Base-by-base conservation (phyloP, 2,797 vertebrate species). In the Perdix hodgsoniae region DNA sequence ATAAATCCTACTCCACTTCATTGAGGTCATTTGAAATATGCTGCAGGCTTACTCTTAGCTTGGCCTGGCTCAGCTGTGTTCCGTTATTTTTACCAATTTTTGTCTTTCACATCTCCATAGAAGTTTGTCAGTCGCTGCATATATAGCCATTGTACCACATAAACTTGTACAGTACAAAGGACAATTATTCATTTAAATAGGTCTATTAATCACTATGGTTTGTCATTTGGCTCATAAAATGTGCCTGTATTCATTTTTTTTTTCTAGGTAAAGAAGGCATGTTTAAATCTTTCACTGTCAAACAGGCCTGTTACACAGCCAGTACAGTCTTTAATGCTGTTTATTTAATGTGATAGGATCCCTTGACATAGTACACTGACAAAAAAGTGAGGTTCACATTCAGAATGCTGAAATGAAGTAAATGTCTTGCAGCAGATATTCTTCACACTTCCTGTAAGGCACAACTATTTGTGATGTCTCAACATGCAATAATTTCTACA, bases 311-410 rank as follows among this genome's bases (percentile, higher is more conserved):
- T 86, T 93, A 95, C 52, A 92, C 42, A 94, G 87, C 75, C 87
- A 94, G 83, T 83, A 63, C 52, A 95, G 81, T 96, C 69, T 83
- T 91, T 96, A 93, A 74, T 95, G 59, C 84, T 93, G 69, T 91
- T 93, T 96, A 97, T 97, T 94, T 90, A 94, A 79, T 86, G 89
- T 87, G 96, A 96, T 93, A 91, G 83, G 27, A 86, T 96, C 63
- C 44, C 78, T 93, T 96, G 94, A 96, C 92, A 96, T 82, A 63
- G 65, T 60, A 60, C 52, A 78, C 45, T 83, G 80, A 96, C 96
- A 89, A 95, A 95, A 56, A 92, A 97, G 81, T 80, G 81, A 96
- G 71, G 79, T 37, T 69, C 71, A 89, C 76, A 74, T 97, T 96
- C 76, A 83, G 91, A 92, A 91, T 64, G n/a, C 70, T 91, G 92